Base-by-base conservation (phyloP, 2,113 vertebrate species). In the Menidia beryllina region DNA sequence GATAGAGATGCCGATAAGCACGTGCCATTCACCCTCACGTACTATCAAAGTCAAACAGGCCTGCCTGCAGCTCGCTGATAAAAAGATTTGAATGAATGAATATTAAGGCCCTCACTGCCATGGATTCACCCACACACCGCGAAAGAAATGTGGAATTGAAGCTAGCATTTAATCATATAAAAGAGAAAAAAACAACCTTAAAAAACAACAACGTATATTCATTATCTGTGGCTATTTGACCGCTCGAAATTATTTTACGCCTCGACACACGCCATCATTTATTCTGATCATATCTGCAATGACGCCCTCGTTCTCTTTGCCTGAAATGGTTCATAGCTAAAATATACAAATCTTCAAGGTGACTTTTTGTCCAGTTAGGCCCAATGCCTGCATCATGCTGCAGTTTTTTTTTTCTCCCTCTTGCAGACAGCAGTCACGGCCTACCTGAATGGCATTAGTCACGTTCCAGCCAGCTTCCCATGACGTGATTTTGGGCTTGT, bases 401-500 rank as follows among this genome's bases (percentile, higher is more conserved):
- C 5, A 3, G 51, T 52, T 11, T 47, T 21, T 30, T 30, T 30
- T 30, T 43, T 19, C 7, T 43, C 19, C 17, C 1, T 43, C 1
- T 41, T 5, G 15, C 15, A 43, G 1, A 24, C 20, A 39, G 62
- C 19, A 3, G 24, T 38, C 15, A 13, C 21, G 13, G n/a, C 21
- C 81, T 94, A 99, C 97, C 97, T 99, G 97, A 81, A 99, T 99
- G 49, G 97, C 97, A 19, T 99, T 99, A 90, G 97, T 99, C 87
- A 99, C 96, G 72, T 99, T 99, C 97, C 97, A 99, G 27, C 97
- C 97, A 10, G 97, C 97, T 58, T 99, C 97, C 97, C 97, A 99
- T 11, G 96, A 90, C 0, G 97, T 99, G 91, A 99, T 98, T 82
- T 93, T 96, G 54, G 95, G 96, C 30, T 96, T 98, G 11, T 93